phyloP scores from a whole-genome alignment of 2,888 invertebrate species.

The Lagria hirta region DNA sequence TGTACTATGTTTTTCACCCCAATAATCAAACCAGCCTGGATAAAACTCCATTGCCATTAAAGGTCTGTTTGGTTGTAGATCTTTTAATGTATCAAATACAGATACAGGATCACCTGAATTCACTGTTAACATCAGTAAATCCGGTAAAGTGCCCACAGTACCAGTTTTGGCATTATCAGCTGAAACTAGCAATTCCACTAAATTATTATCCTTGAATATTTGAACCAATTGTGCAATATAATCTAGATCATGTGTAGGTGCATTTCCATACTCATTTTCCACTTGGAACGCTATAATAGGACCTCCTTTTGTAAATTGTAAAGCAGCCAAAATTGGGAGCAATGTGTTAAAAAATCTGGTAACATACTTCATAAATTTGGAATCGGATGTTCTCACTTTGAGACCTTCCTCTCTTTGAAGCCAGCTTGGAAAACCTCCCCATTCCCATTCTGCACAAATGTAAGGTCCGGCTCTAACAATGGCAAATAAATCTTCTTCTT shows the following conservation, averaged over 20 bases:
- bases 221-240: constrained; percentile 54
- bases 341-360: constrained; percentile 56
- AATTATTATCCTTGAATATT: constrained; percentile 46
- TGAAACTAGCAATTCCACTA: constrained; percentile 58
- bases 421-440: constrained; percentile 44
- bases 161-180: constrained; percentile 50
- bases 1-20: constrained; percentile 49
- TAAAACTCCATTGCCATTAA: constrained; percentile 62
- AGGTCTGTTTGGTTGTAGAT: constrained; percentile 57
- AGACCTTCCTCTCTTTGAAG: constrained; percentile 52
- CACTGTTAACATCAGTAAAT: constrained; percentile 53
- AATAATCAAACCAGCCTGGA: constrained; percentile 63
- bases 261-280: constrained; percentile 92
- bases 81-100: constrained; percentile 51
- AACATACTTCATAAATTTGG: constrained; percentile 54
- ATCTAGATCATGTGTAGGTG: constrained; percentile 39
- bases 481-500: constrained; percentile 73
- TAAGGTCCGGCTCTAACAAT: constrained; percentile 85
- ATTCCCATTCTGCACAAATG: constrained; percentile 87
- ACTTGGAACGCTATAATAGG: constrained; percentile 30
- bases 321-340: constrained; percentile 54
- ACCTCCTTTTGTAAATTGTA: constrained; percentile 65
- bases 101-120: constrained; percentile 56
- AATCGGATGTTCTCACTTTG: constrained; percentile 49
- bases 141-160: constrained; percentile 36